Conservation (phyloP, 2,888 invertebrate species). For the Synanthedon myopaeformis region DNA sequence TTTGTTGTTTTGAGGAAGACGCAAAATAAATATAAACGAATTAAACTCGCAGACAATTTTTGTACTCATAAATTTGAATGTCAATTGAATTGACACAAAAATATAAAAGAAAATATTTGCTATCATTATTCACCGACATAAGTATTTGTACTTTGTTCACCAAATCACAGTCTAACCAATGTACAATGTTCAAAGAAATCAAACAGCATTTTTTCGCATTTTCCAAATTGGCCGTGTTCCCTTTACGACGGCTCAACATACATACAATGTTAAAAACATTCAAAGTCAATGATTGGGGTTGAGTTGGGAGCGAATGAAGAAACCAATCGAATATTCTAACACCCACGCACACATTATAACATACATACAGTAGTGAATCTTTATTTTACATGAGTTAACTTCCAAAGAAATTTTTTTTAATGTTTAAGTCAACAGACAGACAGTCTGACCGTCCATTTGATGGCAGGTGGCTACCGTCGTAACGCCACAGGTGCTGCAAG, state of each 20-base stretch:
- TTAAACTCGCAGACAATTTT: no score
- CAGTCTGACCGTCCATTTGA: no score
- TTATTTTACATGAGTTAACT: neutral
- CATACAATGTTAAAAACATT: neutral
- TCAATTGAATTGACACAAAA: no score
- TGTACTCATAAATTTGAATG: no score
- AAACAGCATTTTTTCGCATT: neutral
- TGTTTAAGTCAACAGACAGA: no score
- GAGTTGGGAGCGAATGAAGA: constrained; percentile 1
- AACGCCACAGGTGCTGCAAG: no score
- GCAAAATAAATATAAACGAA: no score
- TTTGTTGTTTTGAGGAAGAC: no score
- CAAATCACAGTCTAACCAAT: neutral
- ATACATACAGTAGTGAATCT: neutral
- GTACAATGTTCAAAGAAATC: neutral
- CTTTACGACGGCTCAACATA: neutral
- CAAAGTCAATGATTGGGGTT: constrained; percentile 5
- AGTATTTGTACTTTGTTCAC: neutral
- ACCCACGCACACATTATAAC: neutral
- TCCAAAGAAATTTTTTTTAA: no score
- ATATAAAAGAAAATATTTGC: no score
- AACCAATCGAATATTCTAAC: constrained; percentile 7
- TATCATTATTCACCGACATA: neutral
- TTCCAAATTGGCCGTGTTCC: neutral
- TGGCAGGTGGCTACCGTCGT: no score